Base-by-base conservation (phyloP, 23 tunicate genomes). In the Styela clava region DNA sequence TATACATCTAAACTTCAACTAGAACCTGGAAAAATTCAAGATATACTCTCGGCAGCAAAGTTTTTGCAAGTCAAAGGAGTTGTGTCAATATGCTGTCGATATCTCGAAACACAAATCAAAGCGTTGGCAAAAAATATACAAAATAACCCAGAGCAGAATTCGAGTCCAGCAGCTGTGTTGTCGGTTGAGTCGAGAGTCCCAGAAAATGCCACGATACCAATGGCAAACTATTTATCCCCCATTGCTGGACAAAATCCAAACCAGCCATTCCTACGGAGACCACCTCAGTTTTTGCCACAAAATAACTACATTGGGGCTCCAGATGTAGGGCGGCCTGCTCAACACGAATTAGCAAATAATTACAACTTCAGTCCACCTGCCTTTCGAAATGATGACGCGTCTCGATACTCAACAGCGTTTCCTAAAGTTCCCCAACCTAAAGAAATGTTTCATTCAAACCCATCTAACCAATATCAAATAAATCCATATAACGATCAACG, bases 31-130 rank as follows among this genome's bases (percentile, higher is more conserved):
- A 36, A 74, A 26, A 86, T 93, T 12, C 98, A 93, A 64, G 86
- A 87, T 37, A 80, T 93, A n/a, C 70, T 93, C 0, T 32, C 85
- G 5, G 87, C 98, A 9, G 92, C 98, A 23, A 93, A 93, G 85
- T 84, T 93, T 62, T 78, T 93, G 69, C 98, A 87, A 77, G 83
- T 93, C 44, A 88, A 88, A 62, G 87, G 88, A 22, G 98, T 84
- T 35, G 82, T 93, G 3, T 93, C 98, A 74, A 93, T 93, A 31
- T 93, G 98, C 87, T 93, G 98, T 86, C 73, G 91, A 52, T 87
- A 87, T 35, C 68, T 91, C 69, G 97, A 91, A 63, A 83, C 88
- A 21, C 97, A 91, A 52, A 74, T 91, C 52, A 78, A 79, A 62
- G 81, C 78, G 2, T 32, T 85, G 29, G 79, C 97, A 1, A 78